Base-by-base conservation (phyloP, 2,888 invertebrate genomes). In the Calliopum simillimum region DNA sequence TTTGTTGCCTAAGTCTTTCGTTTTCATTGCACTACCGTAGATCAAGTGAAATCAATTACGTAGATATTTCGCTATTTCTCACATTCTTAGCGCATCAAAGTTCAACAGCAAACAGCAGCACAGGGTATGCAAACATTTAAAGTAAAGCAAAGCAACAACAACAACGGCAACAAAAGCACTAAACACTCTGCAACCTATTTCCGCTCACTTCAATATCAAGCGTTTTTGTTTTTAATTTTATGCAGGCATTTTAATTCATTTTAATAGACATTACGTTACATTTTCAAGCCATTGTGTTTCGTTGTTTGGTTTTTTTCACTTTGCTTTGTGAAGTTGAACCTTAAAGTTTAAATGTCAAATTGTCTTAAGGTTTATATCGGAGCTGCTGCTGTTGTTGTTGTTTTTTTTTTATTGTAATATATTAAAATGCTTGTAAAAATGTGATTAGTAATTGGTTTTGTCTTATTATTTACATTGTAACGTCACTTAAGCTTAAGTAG, bases 1-100 rank as follows among this genome's bases (percentile, higher is more conserved):
- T 65, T 65, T n/a, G 65, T 65, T 65, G 53, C 65, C 23, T 55
- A 53, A 65, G 55, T 65, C 55, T 55, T 65, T 55, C 43, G 65
- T 55, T 65, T 65, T 33, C 8, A 3, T 46, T 12, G 4, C 8
- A 8, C 33, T 33, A 33, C 33, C 33, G 33, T 33, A 33, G 8
- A 33, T 33, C 33, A 33, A 23, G 33, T 41, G 14, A 16, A 23
- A 33, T 25, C 19, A 33, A n/a, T 41, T 43, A 19, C 43, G n/a
- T 41, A 8, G 23, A 5, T 55, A 23, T 25, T 12, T 5, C 41
- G 23, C 33, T 58, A 33, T 63, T 33, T 23, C 49, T 16, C 23
- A 66, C 43, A 56, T 66, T 66, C 25, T 58, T 25, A 25, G 14
- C 13, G 58, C 58, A 49, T 5, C 11, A 25, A 58, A 58, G 23